phyloP scores from a whole-genome alignment of 2,888 invertebrate genomes.

The Morpho helenor region DNA sequence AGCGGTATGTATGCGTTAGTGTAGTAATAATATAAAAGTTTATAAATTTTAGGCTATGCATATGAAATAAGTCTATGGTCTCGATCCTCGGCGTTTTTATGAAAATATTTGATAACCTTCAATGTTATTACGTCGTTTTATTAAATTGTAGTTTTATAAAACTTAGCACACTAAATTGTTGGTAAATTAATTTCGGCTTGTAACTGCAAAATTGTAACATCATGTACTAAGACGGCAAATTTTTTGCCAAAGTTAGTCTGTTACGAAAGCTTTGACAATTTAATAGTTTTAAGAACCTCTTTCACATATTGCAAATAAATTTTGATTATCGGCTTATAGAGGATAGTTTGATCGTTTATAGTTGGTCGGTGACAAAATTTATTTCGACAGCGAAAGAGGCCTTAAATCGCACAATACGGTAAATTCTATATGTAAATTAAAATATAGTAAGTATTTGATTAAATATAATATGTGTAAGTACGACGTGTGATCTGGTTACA shows the following conservation, averaged over 20 bases:
- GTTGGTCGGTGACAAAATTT: neutral
- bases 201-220: neutral
- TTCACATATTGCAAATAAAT: conserved; percentile 4
- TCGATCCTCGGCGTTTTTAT: conserved; percentile 2
- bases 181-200: neutral
- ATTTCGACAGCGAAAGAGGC: conserved; percentile 4
- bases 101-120: conserved; percentile 11
- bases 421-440: conserved; percentile 13
- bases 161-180: conserved; percentile 19
- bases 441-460: conserved; percentile 11
- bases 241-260: conserved; percentile 5
- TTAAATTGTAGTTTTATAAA: conserved; percentile 18
- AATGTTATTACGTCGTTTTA: conserved; percentile 15
- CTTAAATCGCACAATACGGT: conserved; percentile 20
- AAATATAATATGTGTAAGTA: conserved; percentile 19
- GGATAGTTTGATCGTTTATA: too few species aligned
- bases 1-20: conserved; percentile 8
- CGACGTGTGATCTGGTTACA: conserved; percentile 45
- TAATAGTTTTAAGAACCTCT: conserved; percentile 7
- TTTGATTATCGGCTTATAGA: neutral
- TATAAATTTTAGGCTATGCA: neutral
- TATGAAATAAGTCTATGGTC: conserved; percentile 8
- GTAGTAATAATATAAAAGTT: neutral
- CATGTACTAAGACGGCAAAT: conserved; percentile 2
- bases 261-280: conserved; percentile 7